Percentiles rank a stretch among this genome's conserved stretches.
phyloP scores from a whole-genome alignment of 2,113 vertebrate species.

The Anser brachyrhynchus region DNA sequence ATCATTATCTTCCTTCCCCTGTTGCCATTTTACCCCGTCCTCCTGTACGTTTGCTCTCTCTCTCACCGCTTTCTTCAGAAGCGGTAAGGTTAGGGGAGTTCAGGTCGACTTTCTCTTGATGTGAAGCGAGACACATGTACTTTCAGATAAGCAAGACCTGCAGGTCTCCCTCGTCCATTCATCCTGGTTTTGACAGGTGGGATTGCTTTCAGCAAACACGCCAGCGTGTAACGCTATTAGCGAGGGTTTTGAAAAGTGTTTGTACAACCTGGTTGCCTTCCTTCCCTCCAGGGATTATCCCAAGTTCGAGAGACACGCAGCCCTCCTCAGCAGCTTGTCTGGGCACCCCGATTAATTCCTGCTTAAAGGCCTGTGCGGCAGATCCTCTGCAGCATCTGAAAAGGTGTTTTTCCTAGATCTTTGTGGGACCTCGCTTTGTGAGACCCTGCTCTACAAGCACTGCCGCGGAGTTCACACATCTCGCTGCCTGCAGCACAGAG shows the following conservation, averaged over 20 bases:
- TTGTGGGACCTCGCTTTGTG: neutral
- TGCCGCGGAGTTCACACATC: neutral
- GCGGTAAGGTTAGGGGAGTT: neutral
- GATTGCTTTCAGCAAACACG: neutral
- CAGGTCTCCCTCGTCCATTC: neutral
- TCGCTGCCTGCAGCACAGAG: neutral
- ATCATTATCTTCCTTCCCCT: neutral
- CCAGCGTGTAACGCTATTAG: rapidly evolving
- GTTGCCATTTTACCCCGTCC: neutral
- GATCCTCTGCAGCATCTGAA: neutral
- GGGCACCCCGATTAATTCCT: neutral
- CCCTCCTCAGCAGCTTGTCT: conserved; percentile 6
- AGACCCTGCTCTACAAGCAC: neutral
- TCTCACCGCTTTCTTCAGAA: neutral
- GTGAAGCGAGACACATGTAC: neutral
- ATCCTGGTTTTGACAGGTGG: neutral
- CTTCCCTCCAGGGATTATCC: neutral
- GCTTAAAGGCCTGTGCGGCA: neutral
- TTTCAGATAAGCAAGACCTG: neutral
- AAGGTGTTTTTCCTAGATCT: neutral
- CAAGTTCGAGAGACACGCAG: neutral
- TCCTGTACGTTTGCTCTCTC: neutral
- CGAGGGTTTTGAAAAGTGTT: neutral
- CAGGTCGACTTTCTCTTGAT: neutral
- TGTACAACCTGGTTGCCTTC: neutral